Base-by-base conservation (phyloP, 1,140 invertebrate genomes). In the Bombus breviceps region DNA sequence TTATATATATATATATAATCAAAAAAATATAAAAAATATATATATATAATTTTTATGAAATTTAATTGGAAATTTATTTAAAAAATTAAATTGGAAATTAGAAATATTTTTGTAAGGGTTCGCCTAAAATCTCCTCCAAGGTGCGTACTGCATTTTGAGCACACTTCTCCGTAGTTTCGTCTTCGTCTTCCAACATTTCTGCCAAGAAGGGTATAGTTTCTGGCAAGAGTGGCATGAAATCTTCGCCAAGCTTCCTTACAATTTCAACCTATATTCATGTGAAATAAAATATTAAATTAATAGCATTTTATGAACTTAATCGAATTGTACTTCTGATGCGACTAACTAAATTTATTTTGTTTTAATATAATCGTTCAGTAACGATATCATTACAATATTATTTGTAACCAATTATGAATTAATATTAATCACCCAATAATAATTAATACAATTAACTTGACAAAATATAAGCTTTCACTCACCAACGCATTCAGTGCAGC, bases 191-290 rank as follows among this genome's bases (percentile, higher is more conserved):
- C 34, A 98, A 94, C 28, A 98, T 94, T 93, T 98, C 98, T 0
- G 97, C 97, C 3, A 98, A 94, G 95, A 98, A 98, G 0, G 98
- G 98, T 81, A 98, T 97, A 15, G 97, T 98, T 93, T 98, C 98
- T 3, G 98, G 97, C 41, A 98, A 92, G 0, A 98, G 94, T 0
- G 97, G 97, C 87, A 98, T 95, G 94, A 98, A 98, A 91, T 97
- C 97, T 94, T 98, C 97, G 8, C 97, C 97, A 1, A 98, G 93
- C 91, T 98, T 98, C 41, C 96, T 96, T 1, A 97, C 97, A 71
- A 98, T 96, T 83, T 97, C 96, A 32, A 97, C 96, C 88, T 98
- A 93, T 82, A 96, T 74, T 28, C 22, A 69, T 2, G 32, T 2
- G 3, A 57, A 76, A 57, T 3, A 53, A 57, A 57, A 34, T 2